These are phyloP conservation scores for Zosterops borbonicus DNA, from an alignment of 2,113 vertebrate genomes.

Conservation along the genomic window DNA sequence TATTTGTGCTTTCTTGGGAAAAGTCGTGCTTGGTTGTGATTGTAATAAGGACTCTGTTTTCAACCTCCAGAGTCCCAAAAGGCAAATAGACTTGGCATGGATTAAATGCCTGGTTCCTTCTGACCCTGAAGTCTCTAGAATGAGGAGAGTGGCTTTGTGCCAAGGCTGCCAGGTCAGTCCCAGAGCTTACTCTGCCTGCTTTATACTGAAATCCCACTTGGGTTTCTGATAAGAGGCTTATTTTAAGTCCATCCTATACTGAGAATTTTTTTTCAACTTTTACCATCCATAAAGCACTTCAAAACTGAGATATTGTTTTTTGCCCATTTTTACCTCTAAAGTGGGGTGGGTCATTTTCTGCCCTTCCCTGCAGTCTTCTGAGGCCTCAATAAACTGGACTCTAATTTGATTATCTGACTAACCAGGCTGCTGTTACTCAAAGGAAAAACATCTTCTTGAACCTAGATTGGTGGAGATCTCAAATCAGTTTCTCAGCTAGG, in stretches of 20 bases:
- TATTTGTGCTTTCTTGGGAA: background rate
- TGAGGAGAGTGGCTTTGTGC: background rate
- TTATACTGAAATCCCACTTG: background rate
- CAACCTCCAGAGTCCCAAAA: background rate
- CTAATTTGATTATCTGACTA: background rate
- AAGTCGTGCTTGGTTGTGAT: background rate
- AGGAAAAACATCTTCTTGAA: background rate
- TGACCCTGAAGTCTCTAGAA: background rate
- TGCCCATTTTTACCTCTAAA: background rate
- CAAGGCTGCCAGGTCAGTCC: background rate
- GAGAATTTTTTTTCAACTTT: background rate
- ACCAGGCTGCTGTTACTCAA: background rate
- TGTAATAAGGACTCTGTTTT: background rate
- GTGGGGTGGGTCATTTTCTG: background rate
- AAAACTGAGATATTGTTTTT: fast-evolving
- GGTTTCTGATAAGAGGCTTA: background rate
- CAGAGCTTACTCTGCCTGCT: background rate
- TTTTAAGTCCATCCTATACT: background rate
- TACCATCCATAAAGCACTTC: background rate
- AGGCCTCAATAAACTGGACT: background rate
- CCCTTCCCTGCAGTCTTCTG: background rate
- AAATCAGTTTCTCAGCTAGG: background rate
- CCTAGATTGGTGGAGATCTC: conserved; percentile 28
- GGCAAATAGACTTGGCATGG: background rate
- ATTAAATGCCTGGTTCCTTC: background rate